These are phyloP conservation scores for Tupaia chinensis DNA, from an alignment of 2,113 vertebrate species.

Conservation along the genomic window DNA sequence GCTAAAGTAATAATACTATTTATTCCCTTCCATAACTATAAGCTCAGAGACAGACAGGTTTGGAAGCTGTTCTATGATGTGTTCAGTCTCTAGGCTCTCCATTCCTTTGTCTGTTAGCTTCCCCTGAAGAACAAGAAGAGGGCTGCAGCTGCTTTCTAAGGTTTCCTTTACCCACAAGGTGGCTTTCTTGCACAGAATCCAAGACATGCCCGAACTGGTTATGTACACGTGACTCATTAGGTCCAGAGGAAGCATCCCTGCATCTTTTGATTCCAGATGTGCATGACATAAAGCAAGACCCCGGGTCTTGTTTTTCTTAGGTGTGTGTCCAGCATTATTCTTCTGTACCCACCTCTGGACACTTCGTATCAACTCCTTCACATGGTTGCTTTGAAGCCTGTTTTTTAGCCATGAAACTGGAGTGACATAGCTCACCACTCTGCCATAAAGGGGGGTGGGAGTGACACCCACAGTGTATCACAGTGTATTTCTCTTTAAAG, in stretches of 20 bases:
- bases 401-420: not conserved
- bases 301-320: not conserved
- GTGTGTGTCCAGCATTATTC: not conserved
- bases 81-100: not conserved
- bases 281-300: not conserved
- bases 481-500: not conserved
- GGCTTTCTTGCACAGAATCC: not conserved
- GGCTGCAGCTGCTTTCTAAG: not conserved
- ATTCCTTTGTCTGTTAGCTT: not conserved
- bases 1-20: not conserved
- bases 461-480: not conserved
- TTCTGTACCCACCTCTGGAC: not conserved
- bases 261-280: not conserved
- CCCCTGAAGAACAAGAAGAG: not conserved
- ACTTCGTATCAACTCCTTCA: not conserved
- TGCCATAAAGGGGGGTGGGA: not conserved
- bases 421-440: not conserved
- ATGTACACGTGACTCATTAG: not conserved
- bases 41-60: not conserved
- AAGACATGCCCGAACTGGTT: not conserved
- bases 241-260: not conserved
- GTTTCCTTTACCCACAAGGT: not conserved
- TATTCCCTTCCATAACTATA: not conserved
- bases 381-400: not conserved
- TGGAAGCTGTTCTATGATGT: not conserved